Base-by-base conservation (phyloP, 2,113 vertebrate genomes). In the Mohoua ochrocephala region DNA sequence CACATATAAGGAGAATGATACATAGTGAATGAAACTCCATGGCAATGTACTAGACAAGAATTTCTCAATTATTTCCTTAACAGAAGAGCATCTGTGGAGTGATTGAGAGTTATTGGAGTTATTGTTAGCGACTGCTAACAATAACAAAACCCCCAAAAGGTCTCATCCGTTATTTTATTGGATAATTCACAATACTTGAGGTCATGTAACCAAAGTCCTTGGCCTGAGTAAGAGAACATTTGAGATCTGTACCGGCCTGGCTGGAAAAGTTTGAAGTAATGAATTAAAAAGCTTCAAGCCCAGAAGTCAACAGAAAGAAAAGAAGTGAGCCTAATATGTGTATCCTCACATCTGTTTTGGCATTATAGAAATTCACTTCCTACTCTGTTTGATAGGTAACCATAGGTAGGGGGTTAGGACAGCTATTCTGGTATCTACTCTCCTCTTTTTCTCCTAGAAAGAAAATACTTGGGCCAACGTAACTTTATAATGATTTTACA, bases 61-160 rank as follows among this genome's bases (percentile, higher is more conserved):
- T 79, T 64, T 82, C 27, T 70, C n/a, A 27, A 15, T 26, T 11
- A 67, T 33, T 75, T 87, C 31, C 15, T 33, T 33, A 31, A 49
- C 17, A 70, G 31, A 74, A 65, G 33, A 75, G 2, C 33, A 42
- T 75, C 49, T 28, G 27, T 18, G 15, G 47, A 39, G 3, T 45
- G 30, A 67, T 7, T 67, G 35, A 80, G 50, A n/a, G n/a, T n/a
- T n/a, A n/a, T n/a, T n/a, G n/a, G n/a, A n/a, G n/a, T n/a, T n/a
- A n/a, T n/a, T n/a, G n/a, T n/a, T n/a, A n/a, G n/a, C n/a, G n/a
- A n/a, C n/a, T n/a, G n/a, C n/a, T n/a, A n/a, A 37, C 21, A 78
- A 14, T 23, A 39, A 30, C 24, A 84, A 68, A 28, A 2, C 0
- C 5, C 7, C 5, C 3, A 0, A 53, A 28, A 74, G 21, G 3